phyloP scores from a whole-genome alignment of 2,888 invertebrate species.

The Sesia apiformis region DNA sequence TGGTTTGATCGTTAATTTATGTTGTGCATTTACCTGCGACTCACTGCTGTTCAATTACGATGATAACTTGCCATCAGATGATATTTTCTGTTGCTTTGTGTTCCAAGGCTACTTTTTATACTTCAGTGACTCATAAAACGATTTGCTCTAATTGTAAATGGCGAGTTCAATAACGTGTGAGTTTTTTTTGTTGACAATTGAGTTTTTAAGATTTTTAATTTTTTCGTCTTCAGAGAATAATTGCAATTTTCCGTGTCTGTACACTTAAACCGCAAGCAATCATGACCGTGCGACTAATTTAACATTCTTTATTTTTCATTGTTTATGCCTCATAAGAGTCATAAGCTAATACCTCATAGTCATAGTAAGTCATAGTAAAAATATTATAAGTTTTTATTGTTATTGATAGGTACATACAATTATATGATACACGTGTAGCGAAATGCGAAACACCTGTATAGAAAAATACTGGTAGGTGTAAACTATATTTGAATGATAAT shows the following conservation, averaged over 20 bases:
- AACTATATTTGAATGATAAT: too few species aligned
- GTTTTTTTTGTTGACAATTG: background rate
- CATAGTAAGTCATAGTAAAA: too few species aligned
- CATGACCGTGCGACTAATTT: slow-evolving; percentile 5
- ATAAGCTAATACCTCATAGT: too few species aligned
- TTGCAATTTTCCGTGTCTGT: slow-evolving; percentile 2
- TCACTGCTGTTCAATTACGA: slow-evolving; percentile 16
- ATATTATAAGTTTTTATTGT: too few species aligned
- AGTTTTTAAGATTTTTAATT: slow-evolving; percentile 32
- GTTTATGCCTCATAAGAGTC: too few species aligned
- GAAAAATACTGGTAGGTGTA: too few species aligned
- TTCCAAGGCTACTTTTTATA: slow-evolving; percentile 32
- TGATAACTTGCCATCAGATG: background rate
- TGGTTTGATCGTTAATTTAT: slow-evolving; percentile 3
- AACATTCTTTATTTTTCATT: background rate
- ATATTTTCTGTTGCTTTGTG: slow-evolving; percentile 8
- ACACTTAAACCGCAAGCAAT: slow-evolving; percentile 3
- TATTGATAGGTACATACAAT: too few species aligned
- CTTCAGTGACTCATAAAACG: slow-evolving; percentile 37
- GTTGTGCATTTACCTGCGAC: background rate
- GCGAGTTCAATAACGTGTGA: slow-evolving; percentile 27
- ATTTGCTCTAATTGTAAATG: slow-evolving; percentile 45
- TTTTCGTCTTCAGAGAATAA: slow-evolving; percentile 10
- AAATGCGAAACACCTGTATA: too few species aligned
- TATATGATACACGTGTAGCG: too few species aligned